Evolutionary conservation across 2,797 vertebrate species (phyloP).

Genomic region (Ambastaia sidthimunki): DNA sequence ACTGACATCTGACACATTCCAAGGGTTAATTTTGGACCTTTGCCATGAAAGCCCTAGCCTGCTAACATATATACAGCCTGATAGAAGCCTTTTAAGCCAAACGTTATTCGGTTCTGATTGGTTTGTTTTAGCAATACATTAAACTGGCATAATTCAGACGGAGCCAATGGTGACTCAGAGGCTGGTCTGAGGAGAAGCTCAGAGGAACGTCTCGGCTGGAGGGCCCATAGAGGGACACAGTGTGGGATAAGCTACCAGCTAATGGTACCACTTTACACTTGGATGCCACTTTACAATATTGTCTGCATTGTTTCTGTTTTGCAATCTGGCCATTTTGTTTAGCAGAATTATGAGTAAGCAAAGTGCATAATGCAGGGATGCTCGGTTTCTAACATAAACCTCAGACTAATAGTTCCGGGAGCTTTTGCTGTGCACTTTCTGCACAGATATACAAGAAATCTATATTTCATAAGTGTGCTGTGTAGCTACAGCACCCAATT

Average conservation of each 20-base stretch:
- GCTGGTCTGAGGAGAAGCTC: not conserved
- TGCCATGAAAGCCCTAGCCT: not conserved
- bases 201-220: constrained; percentile 4
- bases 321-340: constrained; percentile 19
- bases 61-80: not conserved
- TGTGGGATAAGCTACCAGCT: constrained; percentile 7
- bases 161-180: too few relatives aligned
- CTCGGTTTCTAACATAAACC: constrained; percentile 31
- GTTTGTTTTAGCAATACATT: constrained; percentile 17
- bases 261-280: constrained; percentile 26
- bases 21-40: not conserved
- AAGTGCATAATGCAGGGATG: not conserved
- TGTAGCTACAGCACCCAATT: constrained; percentile 83
- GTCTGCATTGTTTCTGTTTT: not conserved
- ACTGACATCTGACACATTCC: too few relatives aligned
- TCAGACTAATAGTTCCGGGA: constrained; percentile 37
- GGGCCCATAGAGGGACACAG: not conserved
- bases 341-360: constrained; percentile 34
- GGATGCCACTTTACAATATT: not conserved
- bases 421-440: constrained; percentile 49
- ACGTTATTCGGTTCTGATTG: not conserved
- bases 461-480: constrained; percentile 85
- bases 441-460: constrained; percentile 72
- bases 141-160: not conserved
- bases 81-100: constrained; percentile 23